Evolutionary conservation across 2,888 invertebrate species (phyloP).

Genomic region (Ectropis crepuscularia): DNA sequence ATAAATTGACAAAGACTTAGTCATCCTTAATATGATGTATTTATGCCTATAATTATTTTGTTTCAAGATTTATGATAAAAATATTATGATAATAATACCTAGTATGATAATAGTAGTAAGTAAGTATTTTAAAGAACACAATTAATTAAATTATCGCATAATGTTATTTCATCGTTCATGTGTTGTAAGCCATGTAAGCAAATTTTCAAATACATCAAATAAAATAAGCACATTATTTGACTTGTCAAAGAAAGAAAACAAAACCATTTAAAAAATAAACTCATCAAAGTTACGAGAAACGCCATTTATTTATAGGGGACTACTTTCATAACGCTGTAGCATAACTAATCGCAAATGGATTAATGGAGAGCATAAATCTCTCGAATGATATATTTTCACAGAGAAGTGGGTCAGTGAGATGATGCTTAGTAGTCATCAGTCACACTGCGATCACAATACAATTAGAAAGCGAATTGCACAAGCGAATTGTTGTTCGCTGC

Average conservation of each 20-base stretch:
- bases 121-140: too few species aligned
- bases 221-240: background rate
- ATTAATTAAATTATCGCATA: too few species aligned
- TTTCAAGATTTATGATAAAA: too few species aligned
- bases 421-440: conserved; percentile 68
- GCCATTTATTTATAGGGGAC: conserved; percentile 14
- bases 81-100: too few species aligned
- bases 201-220: too few species aligned
- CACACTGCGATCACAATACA: conserved; percentile 79
- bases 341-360: conserved; percentile 37
- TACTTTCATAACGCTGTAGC: conserved; percentile 36
- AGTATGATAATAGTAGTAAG: too few species aligned
- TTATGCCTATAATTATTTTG: background rate
- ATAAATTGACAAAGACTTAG: background rate
- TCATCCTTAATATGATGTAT: background rate
- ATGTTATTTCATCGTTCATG: too few species aligned
- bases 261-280: conserved; percentile 5
- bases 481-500: conserved; percentile 56
- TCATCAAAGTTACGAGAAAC: conserved; percentile 3
- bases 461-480: conserved; percentile 83
- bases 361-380: conserved; percentile 48
- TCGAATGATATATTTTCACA: conserved; percentile 47
- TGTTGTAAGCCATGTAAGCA: too few species aligned
- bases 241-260: background rate
- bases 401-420: conserved; percentile 72